Conservation (phyloP, 2,797 vertebrate species). For the Remorina albescens region DNA sequence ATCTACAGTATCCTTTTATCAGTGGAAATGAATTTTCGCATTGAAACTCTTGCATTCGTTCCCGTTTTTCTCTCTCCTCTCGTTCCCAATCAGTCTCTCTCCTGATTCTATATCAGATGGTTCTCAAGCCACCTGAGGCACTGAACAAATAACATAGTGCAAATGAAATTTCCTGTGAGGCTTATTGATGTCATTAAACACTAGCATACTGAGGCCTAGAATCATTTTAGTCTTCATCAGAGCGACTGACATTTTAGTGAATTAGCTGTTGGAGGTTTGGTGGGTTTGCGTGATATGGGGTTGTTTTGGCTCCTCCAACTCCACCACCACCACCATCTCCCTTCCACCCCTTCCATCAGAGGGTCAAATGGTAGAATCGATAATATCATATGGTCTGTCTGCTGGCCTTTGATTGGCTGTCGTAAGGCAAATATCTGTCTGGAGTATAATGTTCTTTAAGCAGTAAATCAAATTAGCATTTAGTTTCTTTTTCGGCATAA, state of each 20-base stretch:
- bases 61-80: constrained; percentile 27
- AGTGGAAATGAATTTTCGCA: constrained; percentile 33
- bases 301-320: constrained; percentile 72
- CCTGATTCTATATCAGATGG: constrained; percentile 70
- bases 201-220: constrained; percentile 84
- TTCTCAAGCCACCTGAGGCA: constrained; percentile 81
- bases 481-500: constrained; percentile 64
- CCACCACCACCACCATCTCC: neutral
- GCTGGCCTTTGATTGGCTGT: constrained; percentile 79
- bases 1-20: constrained; percentile 23
- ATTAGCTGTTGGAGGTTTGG: constrained; percentile 82
- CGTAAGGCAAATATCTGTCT: constrained; percentile 64
- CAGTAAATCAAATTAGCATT: constrained; percentile 75
- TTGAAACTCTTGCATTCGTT: constrained; percentile 41
- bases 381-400: constrained; percentile 85
- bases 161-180: constrained; percentile 88
- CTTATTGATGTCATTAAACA: constrained; percentile 92
- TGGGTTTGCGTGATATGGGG: constrained; percentile 19
- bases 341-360: constrained; percentile 51
- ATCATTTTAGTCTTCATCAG: constrained; percentile 89
- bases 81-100: constrained; percentile 44
- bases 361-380: constrained; percentile 84
- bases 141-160: constrained; percentile 86
- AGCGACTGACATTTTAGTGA: constrained; percentile 87
- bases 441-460: constrained; percentile 65